These are phyloP conservation scores for Perca flavescens DNA, from an alignment of 2,113 vertebrate species.

Conservation along the genomic window DNA sequence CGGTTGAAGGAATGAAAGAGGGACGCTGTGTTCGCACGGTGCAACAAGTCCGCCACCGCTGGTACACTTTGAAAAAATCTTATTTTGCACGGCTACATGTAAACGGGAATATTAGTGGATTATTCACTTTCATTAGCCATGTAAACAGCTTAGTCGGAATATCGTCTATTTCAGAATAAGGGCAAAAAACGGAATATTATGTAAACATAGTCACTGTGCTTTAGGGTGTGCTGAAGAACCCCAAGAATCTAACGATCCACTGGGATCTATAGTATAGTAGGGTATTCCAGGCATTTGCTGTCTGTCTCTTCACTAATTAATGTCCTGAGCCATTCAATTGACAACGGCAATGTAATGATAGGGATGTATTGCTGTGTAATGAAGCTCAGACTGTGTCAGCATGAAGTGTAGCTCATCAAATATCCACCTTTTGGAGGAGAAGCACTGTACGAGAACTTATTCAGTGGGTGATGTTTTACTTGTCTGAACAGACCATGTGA, in stretches of 20 bases:
- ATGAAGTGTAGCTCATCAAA: conserved; percentile 26
- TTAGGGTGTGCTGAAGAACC: conserved; percentile 6
- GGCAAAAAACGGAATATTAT: too few species aligned
- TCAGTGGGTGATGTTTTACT: background rate
- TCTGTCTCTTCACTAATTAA: conserved; percentile 17
- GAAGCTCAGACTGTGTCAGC: conserved; percentile 17
- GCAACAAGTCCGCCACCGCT: too few species aligned
- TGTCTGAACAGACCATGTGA: background rate
- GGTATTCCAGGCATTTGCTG: background rate
- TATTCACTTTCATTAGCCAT: too few species aligned
- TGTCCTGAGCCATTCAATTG: conserved; percentile 19
- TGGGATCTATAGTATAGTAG: conserved; percentile 10
- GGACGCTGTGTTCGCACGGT: too few species aligned
- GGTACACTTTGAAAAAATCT: too few species aligned
- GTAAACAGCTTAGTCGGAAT: too few species aligned
- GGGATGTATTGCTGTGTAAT: conserved; percentile 33
- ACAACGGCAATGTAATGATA: conserved; percentile 28
- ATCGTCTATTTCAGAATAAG: too few species aligned
- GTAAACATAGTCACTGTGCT: background rate
- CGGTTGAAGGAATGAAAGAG: too few species aligned
- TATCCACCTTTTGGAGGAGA: conserved; percentile 6
- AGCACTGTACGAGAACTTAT: background rate
- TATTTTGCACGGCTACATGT: too few species aligned
- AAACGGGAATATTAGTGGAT: too few species aligned
- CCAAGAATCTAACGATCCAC: background rate